Percentiles rank a stretch among this genome's conserved stretches.
phyloP scores from a whole-genome alignment of 2,113 vertebrate genomes.

The Ramphastos sulfuratus region DNA sequence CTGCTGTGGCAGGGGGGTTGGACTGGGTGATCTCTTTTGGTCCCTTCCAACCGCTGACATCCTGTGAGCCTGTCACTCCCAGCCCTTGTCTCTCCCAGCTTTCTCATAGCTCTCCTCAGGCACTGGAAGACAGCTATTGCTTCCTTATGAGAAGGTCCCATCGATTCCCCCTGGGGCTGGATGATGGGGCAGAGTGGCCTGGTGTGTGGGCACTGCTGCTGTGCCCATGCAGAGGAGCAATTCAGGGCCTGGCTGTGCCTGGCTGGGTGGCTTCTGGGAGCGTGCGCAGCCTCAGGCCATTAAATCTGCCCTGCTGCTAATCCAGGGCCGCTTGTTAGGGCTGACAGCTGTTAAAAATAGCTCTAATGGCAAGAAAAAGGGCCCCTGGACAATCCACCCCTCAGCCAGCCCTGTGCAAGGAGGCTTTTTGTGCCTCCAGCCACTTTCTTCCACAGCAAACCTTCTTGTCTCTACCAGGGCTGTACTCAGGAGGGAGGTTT shows the following conservation, averaged over 20 bases:
- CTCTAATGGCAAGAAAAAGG: background rate
- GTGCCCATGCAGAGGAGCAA: background rate
- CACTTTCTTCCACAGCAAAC: background rate
- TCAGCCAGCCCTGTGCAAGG: fast-evolving
- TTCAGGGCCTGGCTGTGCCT: background rate
- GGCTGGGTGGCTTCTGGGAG: background rate
- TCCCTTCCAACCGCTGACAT: too few species aligned
- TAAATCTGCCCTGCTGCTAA: slow-evolving; percentile 24
- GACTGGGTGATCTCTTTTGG: too few species aligned
- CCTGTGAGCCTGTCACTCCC: too few species aligned
- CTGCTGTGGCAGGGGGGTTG: too few species aligned
- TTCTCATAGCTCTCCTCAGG: too few species aligned
- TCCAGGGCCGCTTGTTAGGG: background rate
- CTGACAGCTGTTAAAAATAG: slow-evolving; percentile 47
- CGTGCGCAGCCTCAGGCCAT: background rate
- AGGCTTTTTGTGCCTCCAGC: background rate
- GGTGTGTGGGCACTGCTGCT: background rate
- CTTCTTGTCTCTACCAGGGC: fast-evolving
- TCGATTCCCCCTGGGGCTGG: fast-evolving
- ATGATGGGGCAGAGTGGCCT: background rate
- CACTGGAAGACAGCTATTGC: too few species aligned
- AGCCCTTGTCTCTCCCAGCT: too few species aligned
- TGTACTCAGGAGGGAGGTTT: fast-evolving
- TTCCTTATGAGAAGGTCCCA: too few species aligned
- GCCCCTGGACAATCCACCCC: background rate